Evolutionary conservation across 2,888 invertebrate species (phyloP).

Genomic region (Synergus umbraculus): DNA sequence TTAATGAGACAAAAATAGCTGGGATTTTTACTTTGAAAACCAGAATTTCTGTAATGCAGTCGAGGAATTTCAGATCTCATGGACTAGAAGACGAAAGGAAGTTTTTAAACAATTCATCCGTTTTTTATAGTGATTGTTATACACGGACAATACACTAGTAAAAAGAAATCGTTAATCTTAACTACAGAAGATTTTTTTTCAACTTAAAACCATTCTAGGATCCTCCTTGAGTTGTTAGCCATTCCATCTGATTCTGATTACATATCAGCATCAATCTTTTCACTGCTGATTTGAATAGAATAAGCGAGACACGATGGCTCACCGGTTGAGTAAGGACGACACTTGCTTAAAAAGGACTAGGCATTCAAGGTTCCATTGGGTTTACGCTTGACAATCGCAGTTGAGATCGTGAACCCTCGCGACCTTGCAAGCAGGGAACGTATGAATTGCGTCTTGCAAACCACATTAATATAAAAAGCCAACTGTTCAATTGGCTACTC

Average conservation of each 20-base stretch:
- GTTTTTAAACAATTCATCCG: constrained; percentile 7
- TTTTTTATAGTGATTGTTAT: constrained; percentile 8
- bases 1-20: neutral
- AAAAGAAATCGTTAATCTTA: constrained; percentile 14
- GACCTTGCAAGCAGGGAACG: constrained; percentile 52
- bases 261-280: neutral
- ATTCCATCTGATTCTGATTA: neutral
- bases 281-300: neutral
- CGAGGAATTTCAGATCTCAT: constrained; percentile 11
- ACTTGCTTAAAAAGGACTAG: constrained; percentile 69
- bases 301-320: constrained; percentile 21
- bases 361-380: constrained; percentile 63
- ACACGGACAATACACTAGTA: neutral
- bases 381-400: constrained; percentile 26
- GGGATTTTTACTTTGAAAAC: neutral
- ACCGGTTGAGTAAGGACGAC: constrained; percentile 51
- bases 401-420: constrained; percentile 41
- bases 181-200: neutral
- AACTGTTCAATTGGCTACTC: constrained; percentile 12
- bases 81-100: constrained; percentile 16
- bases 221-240: neutral
- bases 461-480: constrained; percentile 42
- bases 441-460: constrained; percentile 44
- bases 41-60: constrained; percentile 14
- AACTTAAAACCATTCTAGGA: neutral